phyloP scores from a whole-genome alignment of 2,797 vertebrate species.

The Trichosurus vulpecula region DNA sequence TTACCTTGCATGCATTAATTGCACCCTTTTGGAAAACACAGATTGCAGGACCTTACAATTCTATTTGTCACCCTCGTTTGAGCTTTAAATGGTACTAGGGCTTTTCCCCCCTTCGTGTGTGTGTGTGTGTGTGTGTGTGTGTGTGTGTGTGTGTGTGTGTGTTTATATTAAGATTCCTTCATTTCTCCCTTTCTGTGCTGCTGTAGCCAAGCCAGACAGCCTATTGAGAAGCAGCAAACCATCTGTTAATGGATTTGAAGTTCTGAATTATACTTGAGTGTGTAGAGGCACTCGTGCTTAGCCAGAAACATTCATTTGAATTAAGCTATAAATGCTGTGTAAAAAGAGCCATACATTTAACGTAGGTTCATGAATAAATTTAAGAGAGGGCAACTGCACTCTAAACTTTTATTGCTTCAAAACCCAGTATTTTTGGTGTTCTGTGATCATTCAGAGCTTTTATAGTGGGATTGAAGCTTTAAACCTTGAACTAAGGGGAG shows the following conservation, averaged over 20 bases:
- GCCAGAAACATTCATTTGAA: constrained; percentile 98
- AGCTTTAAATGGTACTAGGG: constrained; percentile 71
- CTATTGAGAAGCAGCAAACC: constrained; percentile 96
- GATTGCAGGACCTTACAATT: constrained; percentile 63
- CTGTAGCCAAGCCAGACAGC: constrained; percentile 89
- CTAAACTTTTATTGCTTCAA: constrained; percentile 87
- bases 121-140: constrained; percentile 33
- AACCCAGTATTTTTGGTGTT: constrained; percentile 86
- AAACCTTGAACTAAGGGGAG: constrained; percentile 84
- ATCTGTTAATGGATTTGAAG: constrained; percentile 97
- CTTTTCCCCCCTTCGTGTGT: background rate
- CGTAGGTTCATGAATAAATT: constrained; percentile 89
- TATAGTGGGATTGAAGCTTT: constrained; percentile 85
- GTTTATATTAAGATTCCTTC: constrained; percentile 76
- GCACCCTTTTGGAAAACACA: constrained; percentile 55
- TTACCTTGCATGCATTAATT: constrained; percentile 65
- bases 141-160: constrained; percentile 63
- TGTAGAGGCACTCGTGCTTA: constrained; percentile 95
- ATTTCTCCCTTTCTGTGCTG: constrained; percentile 74
- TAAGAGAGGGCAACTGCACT: constrained; percentile 87
- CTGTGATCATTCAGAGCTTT: constrained; percentile 86
- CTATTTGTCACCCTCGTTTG: constrained; percentile 72
- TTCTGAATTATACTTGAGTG: constrained; percentile 95
- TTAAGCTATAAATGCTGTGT: constrained; percentile 89
- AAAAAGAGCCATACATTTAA: constrained; percentile 88